Evolutionary conservation across 2,797 vertebrate genomes (phyloP).

Genomic region (Podarcis lilfordi): DNA sequence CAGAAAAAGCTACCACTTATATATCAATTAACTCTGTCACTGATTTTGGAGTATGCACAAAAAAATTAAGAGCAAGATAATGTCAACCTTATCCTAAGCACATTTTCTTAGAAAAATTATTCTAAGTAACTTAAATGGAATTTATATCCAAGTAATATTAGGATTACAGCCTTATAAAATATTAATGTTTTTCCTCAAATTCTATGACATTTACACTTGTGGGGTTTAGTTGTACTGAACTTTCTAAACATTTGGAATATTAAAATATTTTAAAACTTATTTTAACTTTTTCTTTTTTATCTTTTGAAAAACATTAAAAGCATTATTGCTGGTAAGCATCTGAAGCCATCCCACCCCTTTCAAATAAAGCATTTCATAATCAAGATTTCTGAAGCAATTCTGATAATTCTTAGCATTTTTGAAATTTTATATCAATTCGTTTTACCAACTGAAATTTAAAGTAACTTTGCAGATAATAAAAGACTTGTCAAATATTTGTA

Average conservation of each 20-base stretch:
- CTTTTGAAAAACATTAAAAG: constrained; percentile 28
- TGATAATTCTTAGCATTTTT: constrained; percentile 50
- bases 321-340: constrained; percentile 28
- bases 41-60: neutral
- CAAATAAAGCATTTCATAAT: constrained; percentile 35
- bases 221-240: constrained; percentile 8
- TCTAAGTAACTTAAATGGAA: neutral
- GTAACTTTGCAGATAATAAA: constrained; percentile 52
- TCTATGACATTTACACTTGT: neutral
- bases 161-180: constrained; percentile 20
- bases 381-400: constrained; percentile 3
- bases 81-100: neutral
- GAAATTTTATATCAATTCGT: constrained; percentile 59
- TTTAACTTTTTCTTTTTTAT: constrained; percentile 9
- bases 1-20: neutral
- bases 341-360: constrained; percentile 51
- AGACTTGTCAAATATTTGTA: constrained; percentile 61
- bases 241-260: constrained; percentile 30
- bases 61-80: neutral
- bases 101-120: neutral
- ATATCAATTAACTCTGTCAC: neutral
- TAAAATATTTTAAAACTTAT: constrained; percentile 18
- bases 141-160: constrained; percentile 4
- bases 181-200: constrained; percentile 8
- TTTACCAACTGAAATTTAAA: constrained; percentile 54